Evolutionary conservation across 2,113 vertebrate species (phyloP).

Genomic region (Dolichotis patagonum): DNA sequence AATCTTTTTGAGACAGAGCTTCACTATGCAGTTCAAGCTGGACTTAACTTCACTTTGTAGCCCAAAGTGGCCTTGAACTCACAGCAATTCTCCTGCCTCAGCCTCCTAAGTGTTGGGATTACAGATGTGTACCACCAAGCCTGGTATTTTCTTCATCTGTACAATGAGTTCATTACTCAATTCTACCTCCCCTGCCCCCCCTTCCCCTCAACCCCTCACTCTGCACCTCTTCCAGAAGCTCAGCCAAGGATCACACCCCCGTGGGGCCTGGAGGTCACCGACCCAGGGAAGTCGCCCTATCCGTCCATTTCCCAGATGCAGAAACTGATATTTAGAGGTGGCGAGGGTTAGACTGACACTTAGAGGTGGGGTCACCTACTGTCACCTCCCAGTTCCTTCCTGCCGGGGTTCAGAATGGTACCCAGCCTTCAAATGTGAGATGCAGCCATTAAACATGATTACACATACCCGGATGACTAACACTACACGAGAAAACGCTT

Average conservation of each 20-base stretch:
- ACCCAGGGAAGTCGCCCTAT: neutral
- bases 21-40: neutral
- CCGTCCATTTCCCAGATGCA: neutral
- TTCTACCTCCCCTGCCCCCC: neutral
- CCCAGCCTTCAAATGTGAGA: constrained; percentile 38
- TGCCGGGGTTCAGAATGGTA: neutral
- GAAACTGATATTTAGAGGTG: neutral
- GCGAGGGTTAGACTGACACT: neutral
- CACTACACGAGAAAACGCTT: constrained; percentile 24
- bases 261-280: neutral
- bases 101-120: neutral
- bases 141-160: neutral
- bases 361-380: neutral
- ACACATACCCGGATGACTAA: constrained; percentile 48
- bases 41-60: neutral
- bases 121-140: neutral
- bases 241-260: neutral
- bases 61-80: neutral
- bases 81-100: neutral
- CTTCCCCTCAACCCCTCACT: neutral
- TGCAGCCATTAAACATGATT: constrained; percentile 66
- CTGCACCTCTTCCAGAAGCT: neutral
- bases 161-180: neutral
- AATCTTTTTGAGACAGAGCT: neutral
- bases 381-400: neutral